Base-by-base conservation (phyloP, 2,888 invertebrate genomes). In the Hypomecis punctinalis region DNA sequence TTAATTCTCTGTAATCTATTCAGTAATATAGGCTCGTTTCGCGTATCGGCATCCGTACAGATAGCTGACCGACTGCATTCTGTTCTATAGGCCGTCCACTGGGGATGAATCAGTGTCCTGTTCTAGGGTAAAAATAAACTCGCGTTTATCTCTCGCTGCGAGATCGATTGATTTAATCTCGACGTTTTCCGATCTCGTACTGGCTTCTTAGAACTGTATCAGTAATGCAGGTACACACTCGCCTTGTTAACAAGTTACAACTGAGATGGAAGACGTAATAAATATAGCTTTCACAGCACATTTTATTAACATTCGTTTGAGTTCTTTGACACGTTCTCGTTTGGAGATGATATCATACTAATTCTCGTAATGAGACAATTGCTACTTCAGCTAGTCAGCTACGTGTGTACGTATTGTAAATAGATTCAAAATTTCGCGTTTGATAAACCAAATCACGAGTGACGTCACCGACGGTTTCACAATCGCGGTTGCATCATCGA, bases 1-100 rank as follows among this genome's bases (percentile, higher is more conserved):
- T n/a, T 11, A 13, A n/a, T 13, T 51, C 37, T 51, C 49, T 51
- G 49, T 37, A 9, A 11, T 6, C 7, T 45, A 51, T 7, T 48
- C n/a, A 10, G 0, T 13, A 13, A 51, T 11, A 82, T 76, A 81
- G 75, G 77, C 80, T 78, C 78, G 79, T 80, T 80, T 79, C 72
- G 79, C 80, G 77, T 85, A 87, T 87, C 86, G 71, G 79, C 83
- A 82, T 86, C 86, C 86, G 86, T 72, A 76, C 71, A 74, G 84
- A 86, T 85, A 85, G 72, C 63, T 51, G 58, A 61, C 63, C 39
- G 74, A 72, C 61, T 75, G 70, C 72, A 69, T 76, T 76, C 75
- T 72, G 70, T 72, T 72, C 70, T 72, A 67, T 66, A 51, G 48
- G 57, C 58, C 64, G 64, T 69, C 65, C 68, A 66, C 65, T 61